Base-by-base conservation (phyloP, 2,113 vertebrate species). In the Malurus melanocephalus region DNA sequence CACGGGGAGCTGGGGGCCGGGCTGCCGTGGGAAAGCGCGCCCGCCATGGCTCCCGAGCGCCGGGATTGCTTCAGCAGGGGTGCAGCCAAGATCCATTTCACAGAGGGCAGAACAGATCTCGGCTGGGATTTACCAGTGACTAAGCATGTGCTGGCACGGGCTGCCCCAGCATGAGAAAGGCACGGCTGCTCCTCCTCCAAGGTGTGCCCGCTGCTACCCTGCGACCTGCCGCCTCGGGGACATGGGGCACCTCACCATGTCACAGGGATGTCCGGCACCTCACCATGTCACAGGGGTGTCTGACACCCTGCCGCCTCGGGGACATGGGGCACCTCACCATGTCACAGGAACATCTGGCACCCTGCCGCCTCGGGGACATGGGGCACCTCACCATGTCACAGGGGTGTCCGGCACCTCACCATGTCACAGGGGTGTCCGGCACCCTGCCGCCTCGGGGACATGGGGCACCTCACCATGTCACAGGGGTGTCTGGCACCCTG, bases 11-110 rank as follows among this genome's bases (percentile, higher is more conserved):
- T 49, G 27, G 61, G 60, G 51, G 69, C 82, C 7, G 64, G 33
- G 91, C 81, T 57, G 95, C 96, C 97, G 97, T 97, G 97, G 97
- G 97, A 98, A 98, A 91, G 82, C 27, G 59, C 66, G 32, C 94
- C 87, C 53, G 74, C 82, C 74, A 87, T 72, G 93, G 94, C 96
- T 97, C 97, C 96, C 96, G 97, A 96, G 96, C 92, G 46, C 90
- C 59, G 69, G 89, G 94, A 94, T 91, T 95, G 95, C 94, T 93
- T 93, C 94, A 94, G 95, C 80, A 55, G 90, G 87, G 94, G 86
- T 75, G 92, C 95, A 96, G 96, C 97, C 95, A 86, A 97, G 96
- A 95, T 80, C 85, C 94, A 79, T 92, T 93, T 81, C 73, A 84
- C 94, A 97, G 89, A 79, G 93, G 88, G 96, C 94, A 93, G 94